phyloP scores from a whole-genome alignment of 1,140 invertebrate species.

The Bombus haemorrhoidalis region DNA sequence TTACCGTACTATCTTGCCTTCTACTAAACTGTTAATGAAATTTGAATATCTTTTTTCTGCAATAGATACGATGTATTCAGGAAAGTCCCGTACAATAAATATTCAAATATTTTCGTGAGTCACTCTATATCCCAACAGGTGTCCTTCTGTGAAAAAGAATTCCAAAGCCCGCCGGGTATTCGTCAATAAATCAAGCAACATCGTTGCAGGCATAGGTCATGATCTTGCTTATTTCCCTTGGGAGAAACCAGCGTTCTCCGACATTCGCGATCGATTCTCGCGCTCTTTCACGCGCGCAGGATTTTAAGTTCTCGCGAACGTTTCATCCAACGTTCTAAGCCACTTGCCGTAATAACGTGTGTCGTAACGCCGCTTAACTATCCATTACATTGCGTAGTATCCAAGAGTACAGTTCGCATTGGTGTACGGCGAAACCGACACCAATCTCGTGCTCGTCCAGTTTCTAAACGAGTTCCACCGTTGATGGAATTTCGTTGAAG shows the following conservation, averaged over 20 bases:
- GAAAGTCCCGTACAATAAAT: too few species aligned
- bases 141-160: background rate
- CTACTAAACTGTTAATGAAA: too few species aligned
- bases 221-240: background rate
- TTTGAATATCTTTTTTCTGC: too few species aligned
- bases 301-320: background rate
- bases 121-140: background rate
- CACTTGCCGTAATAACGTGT: slow-evolving; percentile 22
- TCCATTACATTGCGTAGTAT: slow-evolving; percentile 23
- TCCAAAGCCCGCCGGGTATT: background rate
- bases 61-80: too few species aligned
- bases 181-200: background rate
- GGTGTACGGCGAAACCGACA: background rate
- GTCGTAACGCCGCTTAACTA: slow-evolving; percentile 13
- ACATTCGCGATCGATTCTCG: background rate
- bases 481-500: background rate
- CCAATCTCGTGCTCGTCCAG: too few species aligned
- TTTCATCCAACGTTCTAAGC: slow-evolving; percentile 13
- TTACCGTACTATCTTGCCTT: too few species aligned
- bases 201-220: background rate
- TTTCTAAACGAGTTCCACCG: slow-evolving; percentile 7
- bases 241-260: background rate
- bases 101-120: background rate
- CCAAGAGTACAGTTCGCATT: background rate
- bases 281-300: slow-evolving; percentile 13